Percentiles rank a stretch among this genome's conserved stretches.
Conservation (phyloP, 2,888 invertebrate genomes). For the Aspidiotus destructor region DNA sequence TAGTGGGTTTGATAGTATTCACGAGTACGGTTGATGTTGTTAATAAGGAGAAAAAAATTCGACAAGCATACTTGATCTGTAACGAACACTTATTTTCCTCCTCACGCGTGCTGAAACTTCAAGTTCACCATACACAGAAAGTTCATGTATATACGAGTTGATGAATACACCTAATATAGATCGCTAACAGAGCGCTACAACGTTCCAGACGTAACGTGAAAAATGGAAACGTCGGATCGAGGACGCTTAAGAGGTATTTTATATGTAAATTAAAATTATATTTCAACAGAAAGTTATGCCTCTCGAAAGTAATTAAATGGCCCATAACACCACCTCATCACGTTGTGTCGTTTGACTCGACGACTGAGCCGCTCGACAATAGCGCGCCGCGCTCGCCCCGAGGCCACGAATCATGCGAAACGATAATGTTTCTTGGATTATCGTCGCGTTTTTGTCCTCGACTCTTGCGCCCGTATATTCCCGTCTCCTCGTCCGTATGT, state of each 20-base stretch:
- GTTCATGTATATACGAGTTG: too few species aligned
- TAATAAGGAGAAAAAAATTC: too few species aligned
- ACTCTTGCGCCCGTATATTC: too few species aligned
- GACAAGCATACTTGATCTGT: too few species aligned
- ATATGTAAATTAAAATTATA: slow-evolving; percentile 33
- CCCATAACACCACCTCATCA: slow-evolving; percentile 4
- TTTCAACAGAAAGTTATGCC: slow-evolving; percentile 27
- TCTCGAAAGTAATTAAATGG: slow-evolving; percentile 32
- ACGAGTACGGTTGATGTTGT: too few species aligned
- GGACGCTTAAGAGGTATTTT: slow-evolving; percentile 33
- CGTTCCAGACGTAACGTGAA: slow-evolving; percentile 14
- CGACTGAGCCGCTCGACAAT: not conserved
- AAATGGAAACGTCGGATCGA: slow-evolving; percentile 29
- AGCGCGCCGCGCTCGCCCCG: not conserved
- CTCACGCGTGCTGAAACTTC: too few species aligned
- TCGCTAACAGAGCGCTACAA: too few species aligned
- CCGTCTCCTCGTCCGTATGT: too few species aligned
- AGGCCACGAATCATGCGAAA: slow-evolving; percentile 27
- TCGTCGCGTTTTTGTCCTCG: not conserved
- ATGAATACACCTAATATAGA: too few species aligned
- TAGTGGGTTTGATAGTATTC: too few species aligned
- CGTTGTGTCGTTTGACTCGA: slow-evolving; percentile 10
- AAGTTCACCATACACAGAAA: too few species aligned
- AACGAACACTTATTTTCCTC: too few species aligned
- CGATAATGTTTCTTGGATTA: slow-evolving; percentile 31